These are phyloP conservation scores for Melanotaenia boesemani DNA, from an alignment of 2,797 vertebrate species.

Conservation along the genomic window DNA sequence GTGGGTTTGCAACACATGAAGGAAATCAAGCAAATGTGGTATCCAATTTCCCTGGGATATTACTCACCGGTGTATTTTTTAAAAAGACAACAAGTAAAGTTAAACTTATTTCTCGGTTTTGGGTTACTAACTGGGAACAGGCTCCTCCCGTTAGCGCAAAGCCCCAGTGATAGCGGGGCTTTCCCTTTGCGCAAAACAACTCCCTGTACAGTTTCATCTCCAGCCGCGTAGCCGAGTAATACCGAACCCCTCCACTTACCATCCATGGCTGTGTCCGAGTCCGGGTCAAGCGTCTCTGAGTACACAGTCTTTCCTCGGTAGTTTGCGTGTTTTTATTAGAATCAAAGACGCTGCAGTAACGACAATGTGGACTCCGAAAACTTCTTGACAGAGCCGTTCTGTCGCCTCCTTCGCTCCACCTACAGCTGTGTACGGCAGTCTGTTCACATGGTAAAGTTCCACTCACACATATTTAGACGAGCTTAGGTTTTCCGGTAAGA, in stretches of 20 bases:
- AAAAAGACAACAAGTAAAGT: too few relatives aligned
- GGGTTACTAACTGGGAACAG: background rate
- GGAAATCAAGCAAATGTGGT: fast-evolving
- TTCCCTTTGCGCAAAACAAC: conserved; percentile 75
- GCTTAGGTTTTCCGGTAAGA: conserved; percentile 40
- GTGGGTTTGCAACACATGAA: background rate
- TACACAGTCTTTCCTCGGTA: background rate
- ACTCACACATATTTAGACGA: fast-evolving
- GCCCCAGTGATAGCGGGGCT: conserved; percentile 62
- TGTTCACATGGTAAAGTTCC: conserved; percentile 24
- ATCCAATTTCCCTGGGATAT: too few relatives aligned
- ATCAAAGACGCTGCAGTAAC: conserved; percentile 9
- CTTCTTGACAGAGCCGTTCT: conserved; percentile 61
- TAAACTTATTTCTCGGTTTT: too few relatives aligned
- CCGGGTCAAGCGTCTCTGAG: conserved; percentile 21
- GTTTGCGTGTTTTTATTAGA: background rate
- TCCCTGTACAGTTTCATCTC: conserved; percentile 55
- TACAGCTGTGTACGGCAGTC: background rate
- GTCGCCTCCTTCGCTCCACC: conserved; percentile 59
- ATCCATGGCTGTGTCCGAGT: conserved; percentile 68
- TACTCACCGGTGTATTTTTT: too few relatives aligned
- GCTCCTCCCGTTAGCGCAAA: conserved; percentile 53
- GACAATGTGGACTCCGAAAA: conserved; percentile 26
- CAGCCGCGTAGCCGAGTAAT: background rate
- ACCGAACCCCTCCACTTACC: conserved; percentile 54